These are phyloP conservation scores for Habropoda laboriosa DNA, from an alignment of 1,140 invertebrate species.

Conservation along the genomic window DNA sequence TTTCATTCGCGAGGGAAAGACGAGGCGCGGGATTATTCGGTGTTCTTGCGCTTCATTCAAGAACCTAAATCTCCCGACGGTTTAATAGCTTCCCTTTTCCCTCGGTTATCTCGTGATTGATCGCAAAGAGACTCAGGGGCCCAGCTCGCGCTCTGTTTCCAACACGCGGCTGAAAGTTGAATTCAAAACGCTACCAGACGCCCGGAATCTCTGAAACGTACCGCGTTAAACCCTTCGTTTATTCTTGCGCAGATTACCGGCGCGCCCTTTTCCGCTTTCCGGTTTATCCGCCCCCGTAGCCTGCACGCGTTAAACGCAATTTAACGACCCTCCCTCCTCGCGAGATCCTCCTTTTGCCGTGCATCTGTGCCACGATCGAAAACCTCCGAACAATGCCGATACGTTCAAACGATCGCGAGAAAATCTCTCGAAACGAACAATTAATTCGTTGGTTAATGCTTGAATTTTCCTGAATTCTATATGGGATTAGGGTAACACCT, in stretches of 20 bases:
- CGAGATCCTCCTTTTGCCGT: slow-evolving; percentile 1
- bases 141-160: slow-evolving; percentile 16
- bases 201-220: slow-evolving; percentile 42
- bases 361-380: neutral
- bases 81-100: slow-evolving; percentile 51
- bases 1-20: slow-evolving; percentile 31
- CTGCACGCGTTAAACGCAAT: slow-evolving; percentile 32
- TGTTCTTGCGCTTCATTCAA: slow-evolving; percentile 47
- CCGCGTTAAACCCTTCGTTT: slow-evolving; percentile 38
- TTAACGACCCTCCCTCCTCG: slow-evolving; percentile 17
- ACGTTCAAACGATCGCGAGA: neutral
- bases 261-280: neutral
- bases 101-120: slow-evolving; percentile 49
- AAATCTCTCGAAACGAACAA: neutral
- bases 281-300: neutral
- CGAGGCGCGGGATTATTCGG: slow-evolving; percentile 38
- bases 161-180: slow-evolving; percentile 43
- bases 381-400: neutral
- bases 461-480: too few relatives aligned
- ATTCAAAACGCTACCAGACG: slow-evolving; percentile 43
- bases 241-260: slow-evolving; percentile 35
- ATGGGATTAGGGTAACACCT: too few relatives aligned
- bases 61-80: slow-evolving; percentile 46
- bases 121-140: slow-evolving; percentile 36
- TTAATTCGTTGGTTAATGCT: too few relatives aligned